Base-by-base conservation (phyloP, 2,113 vertebrate genomes). In the Amphilophus citrinellus region DNA sequence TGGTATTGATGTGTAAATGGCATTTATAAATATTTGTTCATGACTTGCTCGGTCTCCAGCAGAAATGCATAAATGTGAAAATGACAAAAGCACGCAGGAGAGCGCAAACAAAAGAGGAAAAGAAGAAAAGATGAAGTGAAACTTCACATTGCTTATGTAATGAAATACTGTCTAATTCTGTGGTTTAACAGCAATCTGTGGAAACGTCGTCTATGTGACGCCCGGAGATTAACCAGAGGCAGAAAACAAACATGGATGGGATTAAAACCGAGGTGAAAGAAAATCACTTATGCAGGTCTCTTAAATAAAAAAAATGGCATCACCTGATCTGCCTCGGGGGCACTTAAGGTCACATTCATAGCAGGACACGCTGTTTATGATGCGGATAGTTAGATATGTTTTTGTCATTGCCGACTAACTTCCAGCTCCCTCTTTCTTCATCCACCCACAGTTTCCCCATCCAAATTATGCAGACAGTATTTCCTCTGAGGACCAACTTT, bases 381-480 rank as follows among this genome's bases (percentile, higher is more conserved):
- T 80, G 78, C 81, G 77, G 47, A 80, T 59, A 20, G n/a, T 77
- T 84, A 53, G 57, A 81, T 85, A 68, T 93, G 83, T 82, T 90
- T 92, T 89, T 93, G 76, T 84, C 85, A 90, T 91, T 89, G 56
- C 75, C 56, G 20, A 82, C 60, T 88, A 82, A 71, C 79, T 32
- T 76, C 56, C 71, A 83, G 39, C 63, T 56, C 27, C 27, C 11
- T 7, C 30, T 57, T 42, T 59, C 39, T 32, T 18, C 13, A 73
- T 60, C 78, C 81, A 61, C 83, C 22, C 39, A 37, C 76, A 82
- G 76, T 80, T 77, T 87, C 71, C 56, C 83, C 75, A 76, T 92
- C 83, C 87, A 93, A 91, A 92, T 91, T 83, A 88, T 92, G 87
- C 82, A 94, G 91, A 93, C 92, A 87, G 87, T 65, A 59, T 89